Conservation (phyloP, 2,797 vertebrate species). For the Ataeniobius toweri region DNA sequence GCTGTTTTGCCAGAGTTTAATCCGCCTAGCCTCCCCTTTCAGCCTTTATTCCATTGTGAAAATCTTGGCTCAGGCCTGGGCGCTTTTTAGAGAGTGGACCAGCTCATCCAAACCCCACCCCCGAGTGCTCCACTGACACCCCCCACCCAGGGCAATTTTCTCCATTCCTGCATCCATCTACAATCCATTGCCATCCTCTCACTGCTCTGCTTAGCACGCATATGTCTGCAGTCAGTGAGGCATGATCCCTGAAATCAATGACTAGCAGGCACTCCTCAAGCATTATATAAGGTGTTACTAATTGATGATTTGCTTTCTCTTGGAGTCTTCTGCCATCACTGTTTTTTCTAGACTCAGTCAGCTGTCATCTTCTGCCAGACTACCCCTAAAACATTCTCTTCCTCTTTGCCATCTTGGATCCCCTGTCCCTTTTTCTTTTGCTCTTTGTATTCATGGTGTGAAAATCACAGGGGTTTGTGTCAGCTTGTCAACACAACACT, state of each 20-base stretch:
- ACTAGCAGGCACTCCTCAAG: slow-evolving; percentile 59
- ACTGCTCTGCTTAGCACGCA: slow-evolving; percentile 57
- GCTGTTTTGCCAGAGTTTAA: slow-evolving; percentile 83
- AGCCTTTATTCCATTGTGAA: slow-evolving; percentile 82
- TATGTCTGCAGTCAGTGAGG: slow-evolving; percentile 59
- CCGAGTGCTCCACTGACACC: slow-evolving; percentile 44
- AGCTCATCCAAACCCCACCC: slow-evolving; percentile 42
- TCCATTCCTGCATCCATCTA: slow-evolving; percentile 47
- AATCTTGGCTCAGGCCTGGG: slow-evolving; percentile 77
- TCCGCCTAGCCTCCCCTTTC: slow-evolving; percentile 79
- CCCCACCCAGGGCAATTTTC: slow-evolving; percentile 50
- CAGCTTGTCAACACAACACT: slow-evolving; percentile 75
- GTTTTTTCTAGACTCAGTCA: slow-evolving; percentile 58
- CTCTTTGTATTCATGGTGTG: slow-evolving; percentile 67
- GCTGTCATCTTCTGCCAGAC: slow-evolving; percentile 62
- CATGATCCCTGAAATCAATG: slow-evolving; percentile 73
- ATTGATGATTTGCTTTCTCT: slow-evolving; percentile 79
- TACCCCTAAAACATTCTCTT: slow-evolving; percentile 59
- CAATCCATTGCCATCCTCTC: slow-evolving; percentile 55
- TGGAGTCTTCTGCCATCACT: slow-evolving; percentile 59
- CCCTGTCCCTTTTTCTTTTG: slow-evolving; percentile 2
- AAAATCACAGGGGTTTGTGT: slow-evolving; percentile 80
- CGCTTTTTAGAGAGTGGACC: slow-evolving; percentile 70
- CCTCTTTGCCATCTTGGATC: slow-evolving; percentile 15
- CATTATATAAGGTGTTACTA: slow-evolving; percentile 78